These are phyloP conservation scores for Sebastes kiyomatsui DNA, from an alignment of 2,797 vertebrate species.

Conservation along the genomic window DNA sequence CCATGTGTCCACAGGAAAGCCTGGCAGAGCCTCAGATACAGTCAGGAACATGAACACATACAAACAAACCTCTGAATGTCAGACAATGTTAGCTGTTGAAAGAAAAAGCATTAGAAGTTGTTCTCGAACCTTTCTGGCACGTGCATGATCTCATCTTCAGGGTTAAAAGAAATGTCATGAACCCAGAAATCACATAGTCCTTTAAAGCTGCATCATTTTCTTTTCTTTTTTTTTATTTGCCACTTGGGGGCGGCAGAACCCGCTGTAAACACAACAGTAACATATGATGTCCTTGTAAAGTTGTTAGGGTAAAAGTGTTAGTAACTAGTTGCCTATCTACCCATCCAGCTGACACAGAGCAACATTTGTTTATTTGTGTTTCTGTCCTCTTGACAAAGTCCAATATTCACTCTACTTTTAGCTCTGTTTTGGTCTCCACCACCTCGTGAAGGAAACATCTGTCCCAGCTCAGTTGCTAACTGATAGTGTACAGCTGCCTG, in stretches of 20 bases:
- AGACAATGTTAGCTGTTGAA: background rate
- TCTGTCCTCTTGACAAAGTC: background rate
- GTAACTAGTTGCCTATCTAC: background rate
- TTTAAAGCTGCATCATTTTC: background rate
- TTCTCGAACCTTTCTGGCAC: background rate
- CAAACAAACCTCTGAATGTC: background rate
- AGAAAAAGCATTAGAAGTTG: background rate
- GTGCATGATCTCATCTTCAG: background rate
- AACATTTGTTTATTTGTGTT: background rate
- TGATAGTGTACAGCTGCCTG: background rate
- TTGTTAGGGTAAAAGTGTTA: background rate
- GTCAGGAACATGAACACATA: background rate
- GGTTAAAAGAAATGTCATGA: background rate
- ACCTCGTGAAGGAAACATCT: background rate
- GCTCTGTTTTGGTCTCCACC: background rate
- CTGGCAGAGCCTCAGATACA: slow-evolving; percentile 11
- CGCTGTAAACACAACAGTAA: background rate
- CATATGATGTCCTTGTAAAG: background rate
- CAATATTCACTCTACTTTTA: background rate
- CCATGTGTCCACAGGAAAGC: slow-evolving; percentile 5
- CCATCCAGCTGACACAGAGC: background rate
- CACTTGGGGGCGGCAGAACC: background rate
- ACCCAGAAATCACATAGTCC: background rate
- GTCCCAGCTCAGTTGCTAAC: background rate
- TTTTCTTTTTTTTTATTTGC: background rate